Base-by-base conservation (phyloP, 2,888 invertebrate genomes). In the Epistrophe grossulariae region DNA sequence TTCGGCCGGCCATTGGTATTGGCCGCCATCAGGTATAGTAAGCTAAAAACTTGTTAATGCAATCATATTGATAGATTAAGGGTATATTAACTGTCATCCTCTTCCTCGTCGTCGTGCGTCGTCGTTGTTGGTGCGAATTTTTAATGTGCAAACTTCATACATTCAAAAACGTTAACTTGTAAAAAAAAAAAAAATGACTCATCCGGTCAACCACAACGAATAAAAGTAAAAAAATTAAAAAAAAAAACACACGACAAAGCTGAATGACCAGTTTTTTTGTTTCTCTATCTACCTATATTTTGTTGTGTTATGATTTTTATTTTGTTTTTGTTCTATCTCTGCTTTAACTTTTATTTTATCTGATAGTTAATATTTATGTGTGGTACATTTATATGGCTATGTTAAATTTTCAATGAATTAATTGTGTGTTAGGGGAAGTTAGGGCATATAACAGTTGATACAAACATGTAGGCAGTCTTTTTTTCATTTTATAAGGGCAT, bases 161-260 rank as follows among this genome's bases (percentile, higher is more conserved):
- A 68, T 35, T 50, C 17, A 15, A 57, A 38, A 8, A 31, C 17
- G 55, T 72, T 73, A 57, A 83, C 40, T 57, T 35, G 9, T 35
- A 35, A 35, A 35, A 9, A 31, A 19, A n/a, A 35, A 68, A 50
- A 70, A 40, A 73, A 70, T 85, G 81, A 85, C 77, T 85, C 84
- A 85, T 78, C 73, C 77, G 57, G 77, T 78, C 62, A 70, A 70
- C 10, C 43, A 78, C n/a, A 72, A 70, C n/a, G 43, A 66, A 66
- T 38, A 24, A 24, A 24, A 24, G 1, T 24, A 2, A 24, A 24
- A n/a, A n/a, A n/a, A n/a, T n/a, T n/a, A n/a, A n/a, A n/a, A n/a
- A n/a, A n/a, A 45, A 7, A n/a, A 45, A n/a, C n/a, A n/a, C 1
- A 48, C 19, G 48, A 11, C 9, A 55, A 62, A 64, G 59, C 66